Base-by-base conservation (phyloP, 2,113 vertebrate genomes). In the Prionailurus bengalensis region DNA sequence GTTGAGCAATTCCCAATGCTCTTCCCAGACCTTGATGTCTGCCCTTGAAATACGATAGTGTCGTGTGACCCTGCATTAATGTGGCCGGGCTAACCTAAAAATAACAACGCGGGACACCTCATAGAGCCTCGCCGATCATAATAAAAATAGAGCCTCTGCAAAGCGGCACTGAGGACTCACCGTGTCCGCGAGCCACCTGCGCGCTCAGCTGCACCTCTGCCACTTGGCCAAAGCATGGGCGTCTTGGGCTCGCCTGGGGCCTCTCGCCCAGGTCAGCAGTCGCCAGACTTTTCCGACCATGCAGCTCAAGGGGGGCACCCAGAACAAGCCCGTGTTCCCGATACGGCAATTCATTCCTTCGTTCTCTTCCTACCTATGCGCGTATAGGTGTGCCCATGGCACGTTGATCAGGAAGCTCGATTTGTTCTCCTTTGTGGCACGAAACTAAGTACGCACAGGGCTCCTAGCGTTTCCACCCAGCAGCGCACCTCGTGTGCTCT, bases 111-210 rank as follows among this genome's bases (percentile, higher is more conserved):
- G 1, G 76, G 55, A 5, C 16, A 5, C 11, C 63, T 66, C 13
- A 39, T 1, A 76, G 0, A 12, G 19, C n/a, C 25, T 87, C 21
- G 8, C 10, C 16, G n/a, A 66, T 39, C 11, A 29, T 4, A 31
- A 12, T 2, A 42, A 61, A 84, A n/a, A 29, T 9, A 39, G 6
- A n/a, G 73, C 21, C 19, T 12, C 8, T 25, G 4, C 27, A 29
- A 29, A 48, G 11, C 13, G 4, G 3, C 19, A 16, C 21, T 33
- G 39, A 39, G 39, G 79, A 27, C 21, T 45, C 33, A 19, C 4
- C 1, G 0, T 4, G 11, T 36, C 5, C 12, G 7, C 0, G 16
- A 42, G 10, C 29, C 33, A 36, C 16, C 17, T 33, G 3, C 3
- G 29, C 16, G 3, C 39, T 31, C n/a, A 16, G 48, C 45, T 21